Evolutionary conservation across 2,888 invertebrate species (phyloP).

Genomic region (Cynaeus angustus): DNA sequence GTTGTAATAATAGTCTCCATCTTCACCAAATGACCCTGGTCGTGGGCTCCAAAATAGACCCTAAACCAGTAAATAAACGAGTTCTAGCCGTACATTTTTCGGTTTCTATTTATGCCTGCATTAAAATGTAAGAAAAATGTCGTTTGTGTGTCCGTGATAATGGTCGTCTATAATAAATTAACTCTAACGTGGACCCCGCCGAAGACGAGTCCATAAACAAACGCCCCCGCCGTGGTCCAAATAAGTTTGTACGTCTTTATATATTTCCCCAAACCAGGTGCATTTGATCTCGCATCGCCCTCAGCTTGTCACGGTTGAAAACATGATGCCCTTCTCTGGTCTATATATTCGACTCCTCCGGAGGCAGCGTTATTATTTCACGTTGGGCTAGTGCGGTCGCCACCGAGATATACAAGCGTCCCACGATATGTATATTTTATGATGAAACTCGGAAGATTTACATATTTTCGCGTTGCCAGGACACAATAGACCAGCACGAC

Average conservation of each 20-base stretch:
- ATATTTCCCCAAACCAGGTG: slow-evolving; percentile 5
- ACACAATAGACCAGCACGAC: slow-evolving; percentile 41
- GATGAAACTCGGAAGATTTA: slow-evolving; percentile 51
- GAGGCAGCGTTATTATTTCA: slow-evolving; percentile 47
- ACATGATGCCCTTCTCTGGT: too few relatives aligned
- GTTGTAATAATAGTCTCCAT: too few relatives aligned
- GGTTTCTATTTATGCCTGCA: too few relatives aligned
- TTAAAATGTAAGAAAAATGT: too few relatives aligned
- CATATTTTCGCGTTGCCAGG: slow-evolving; percentile 51
- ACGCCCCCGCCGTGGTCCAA: not conserved
- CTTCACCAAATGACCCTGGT: too few relatives aligned
- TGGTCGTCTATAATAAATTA: too few relatives aligned
- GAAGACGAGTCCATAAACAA: slow-evolving; percentile 4
- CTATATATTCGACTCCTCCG: not conserved
- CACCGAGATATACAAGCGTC: slow-evolving; percentile 34
- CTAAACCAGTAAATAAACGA: too few relatives aligned
- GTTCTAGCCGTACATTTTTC: too few relatives aligned
- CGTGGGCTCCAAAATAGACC: too few relatives aligned
- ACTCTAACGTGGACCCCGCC: too few relatives aligned
- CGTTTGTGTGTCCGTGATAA: too few relatives aligned
- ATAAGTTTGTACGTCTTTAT: not conserved
- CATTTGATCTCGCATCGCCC: not conserved
- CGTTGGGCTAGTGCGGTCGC: slow-evolving; percentile 41
- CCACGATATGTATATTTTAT: slow-evolving; percentile 53
- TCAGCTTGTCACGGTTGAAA: slow-evolving; percentile 3